Evolutionary conservation across 2,113 vertebrate species (phyloP), one percentile per base, ranked within the genome.

Genomic region (Silurus meridionalis): DNA sequence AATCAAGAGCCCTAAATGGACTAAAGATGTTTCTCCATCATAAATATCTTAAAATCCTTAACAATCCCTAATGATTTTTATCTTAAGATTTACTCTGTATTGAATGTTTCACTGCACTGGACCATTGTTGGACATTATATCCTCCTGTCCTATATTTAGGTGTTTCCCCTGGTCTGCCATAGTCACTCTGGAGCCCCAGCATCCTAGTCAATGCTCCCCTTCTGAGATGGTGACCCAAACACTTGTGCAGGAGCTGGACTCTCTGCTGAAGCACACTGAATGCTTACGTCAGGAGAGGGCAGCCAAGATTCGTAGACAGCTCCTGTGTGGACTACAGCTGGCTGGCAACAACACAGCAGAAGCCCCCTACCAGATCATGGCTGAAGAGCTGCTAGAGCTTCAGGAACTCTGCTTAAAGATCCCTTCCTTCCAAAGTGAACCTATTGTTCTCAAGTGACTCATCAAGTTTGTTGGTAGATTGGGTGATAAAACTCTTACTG

Each of bases 261-360:
- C 77, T 23, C 84, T 90, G 55, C 69, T 91, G 61, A 92, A 91
- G 75, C 86, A 67, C 64, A 81, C 87, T 0, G 85, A 91, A 17
- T 86, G 84, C 8, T 87, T 90, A 37, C 81, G 83, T 17, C 89
- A 88, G 79, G 89, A 92, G 50, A 88, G 90, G 57, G 89, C 88
- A 19, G 82, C 55, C 9, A 82, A 90, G 67, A 85, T 60, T 52
- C 75, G 84, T 52, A 83, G 83, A 80, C 83, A 87, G 83, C 84
- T 91, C 87, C 67, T 85, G 86, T 13, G 91, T 90, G 53, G 89
- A 92, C 80, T 92, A 92, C 88, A 89, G 83, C 75, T 92, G 90
- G 91, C 91, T 93, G 69, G 89, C 86, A 48, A 28, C 25, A 25
- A 72, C 2, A 19, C 55, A 88, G 6, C 89, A 87, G 6, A 89